Percentiles rank a stretch among this genome's conserved stretches.
Conservation (phyloP, 2,888 invertebrate genomes). For the Rhyacophila evoluta region DNA sequence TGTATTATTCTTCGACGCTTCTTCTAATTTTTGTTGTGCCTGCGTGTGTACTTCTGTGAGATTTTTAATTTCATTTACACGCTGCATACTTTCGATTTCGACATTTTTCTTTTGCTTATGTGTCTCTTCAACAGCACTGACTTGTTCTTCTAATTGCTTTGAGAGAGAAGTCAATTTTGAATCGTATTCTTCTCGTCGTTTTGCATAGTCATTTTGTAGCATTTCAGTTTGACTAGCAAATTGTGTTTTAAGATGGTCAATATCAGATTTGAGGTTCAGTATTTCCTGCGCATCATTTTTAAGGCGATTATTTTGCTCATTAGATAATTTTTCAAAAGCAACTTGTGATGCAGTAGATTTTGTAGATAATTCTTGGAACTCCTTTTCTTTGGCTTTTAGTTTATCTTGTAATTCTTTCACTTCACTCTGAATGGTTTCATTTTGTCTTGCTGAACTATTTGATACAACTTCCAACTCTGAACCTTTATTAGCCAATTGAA, state of each 20-base stretch:
- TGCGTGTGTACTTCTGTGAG: conserved; percentile 66
- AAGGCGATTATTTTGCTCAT: conserved; percentile 50
- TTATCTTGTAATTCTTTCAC: conserved; percentile 64
- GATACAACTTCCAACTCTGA: conserved; percentile 66
- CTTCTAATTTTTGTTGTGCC: conserved; percentile 63
- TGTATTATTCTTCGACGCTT: conserved; percentile 62
- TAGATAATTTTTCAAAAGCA: conserved; percentile 44
- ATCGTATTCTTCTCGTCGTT: conserved; percentile 68
- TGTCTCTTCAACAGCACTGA: conserved; percentile 55
- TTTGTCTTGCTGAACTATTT: conserved; percentile 64
- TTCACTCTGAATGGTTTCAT: conserved; percentile 64
- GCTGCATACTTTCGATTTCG: conserved; percentile 56
- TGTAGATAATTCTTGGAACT: conserved; percentile 63
- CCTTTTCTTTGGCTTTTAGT: conserved; percentile 63
- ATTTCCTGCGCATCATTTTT: conserved; percentile 55
- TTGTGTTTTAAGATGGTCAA: conserved; percentile 55
- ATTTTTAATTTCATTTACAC: conserved; percentile 63
- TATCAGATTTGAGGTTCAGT: conserved; percentile 55
- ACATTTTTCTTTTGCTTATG: conserved; percentile 51
- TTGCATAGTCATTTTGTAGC: conserved; percentile 64
- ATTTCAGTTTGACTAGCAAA: conserved; percentile 38
- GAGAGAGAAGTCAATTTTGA: conserved; percentile 67
- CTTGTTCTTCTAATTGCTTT: conserved; percentile 64
- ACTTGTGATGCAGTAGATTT: conserved; percentile 62
- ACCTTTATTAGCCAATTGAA: conserved; percentile 64